Percentiles rank a stretch among this genome's conserved stretches.
These are phyloP conservation scores for Synanthedon formicaeformis DNA, from an alignment of 2,888 invertebrate genomes.

Conservation along the genomic window DNA sequence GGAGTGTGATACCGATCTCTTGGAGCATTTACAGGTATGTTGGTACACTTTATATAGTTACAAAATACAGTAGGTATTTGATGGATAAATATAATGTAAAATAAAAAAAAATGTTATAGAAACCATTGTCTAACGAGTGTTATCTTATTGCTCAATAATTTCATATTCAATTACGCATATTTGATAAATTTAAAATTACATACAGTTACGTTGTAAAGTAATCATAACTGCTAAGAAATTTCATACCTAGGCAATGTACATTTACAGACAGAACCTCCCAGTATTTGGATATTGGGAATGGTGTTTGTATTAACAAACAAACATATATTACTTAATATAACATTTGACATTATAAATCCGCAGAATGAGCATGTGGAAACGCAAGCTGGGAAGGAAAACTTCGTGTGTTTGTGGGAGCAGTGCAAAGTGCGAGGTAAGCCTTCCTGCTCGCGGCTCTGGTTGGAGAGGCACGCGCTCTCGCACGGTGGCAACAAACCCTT, in stretches of 20 bases:
- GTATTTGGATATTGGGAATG: too few species aligned
- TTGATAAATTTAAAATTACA: too few species aligned
- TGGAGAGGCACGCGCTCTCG: constrained; percentile 90
- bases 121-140: too few species aligned
- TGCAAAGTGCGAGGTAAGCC: constrained; percentile 95
- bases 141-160: too few species aligned
- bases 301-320: too few species aligned
- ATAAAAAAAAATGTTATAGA: not conserved
- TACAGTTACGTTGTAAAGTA: too few species aligned
- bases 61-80: not conserved
- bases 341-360: too few species aligned
- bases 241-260: too few species aligned
- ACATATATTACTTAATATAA: too few species aligned
- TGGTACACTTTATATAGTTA: not conserved
- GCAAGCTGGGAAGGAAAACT: constrained; percentile 86
- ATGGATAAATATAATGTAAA: not conserved
- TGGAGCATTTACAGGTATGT: constrained; percentile 87
- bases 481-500: constrained; percentile 95
- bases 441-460: constrained; percentile 93
- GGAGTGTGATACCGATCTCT: constrained; percentile 82
- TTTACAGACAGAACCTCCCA: too few species aligned
- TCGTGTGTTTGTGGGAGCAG: constrained; percentile 91
- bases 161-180: too few species aligned
- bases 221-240: too few species aligned
- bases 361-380: constrained; percentile 86